Evolutionary conservation across 2,888 invertebrate genomes (phyloP).

Genomic region (Cantharis rustica): DNA sequence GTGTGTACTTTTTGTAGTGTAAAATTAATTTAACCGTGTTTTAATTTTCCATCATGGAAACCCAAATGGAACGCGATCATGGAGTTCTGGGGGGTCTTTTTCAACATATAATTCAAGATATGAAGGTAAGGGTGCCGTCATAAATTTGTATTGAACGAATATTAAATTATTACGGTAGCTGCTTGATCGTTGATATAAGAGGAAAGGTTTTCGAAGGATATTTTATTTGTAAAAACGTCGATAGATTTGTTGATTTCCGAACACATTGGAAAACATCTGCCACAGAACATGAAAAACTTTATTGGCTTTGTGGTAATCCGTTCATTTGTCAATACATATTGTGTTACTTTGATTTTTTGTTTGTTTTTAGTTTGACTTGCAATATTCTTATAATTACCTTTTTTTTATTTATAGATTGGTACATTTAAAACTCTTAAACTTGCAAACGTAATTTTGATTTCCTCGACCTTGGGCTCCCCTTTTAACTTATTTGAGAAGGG

Average conservation of each 20-base stretch:
- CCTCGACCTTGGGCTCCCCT: conserved; percentile 16
- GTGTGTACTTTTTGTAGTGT: background rate
- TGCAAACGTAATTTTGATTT: background rate
- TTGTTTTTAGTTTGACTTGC: background rate
- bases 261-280: background rate
- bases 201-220: background rate
- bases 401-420: background rate
- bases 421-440: background rate
- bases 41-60: conserved; percentile 14
- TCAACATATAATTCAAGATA: conserved; percentile 93
- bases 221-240: background rate
- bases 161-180: background rate
- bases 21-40: background rate
- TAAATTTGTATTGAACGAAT: background rate
- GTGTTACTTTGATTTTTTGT: background rate
- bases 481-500: conserved; percentile 14
- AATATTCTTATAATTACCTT: too few species aligned
- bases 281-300: background rate
- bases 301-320: background rate
- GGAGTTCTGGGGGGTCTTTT: conserved; percentile 92
- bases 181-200: background rate
- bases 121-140: conserved; percentile 78
- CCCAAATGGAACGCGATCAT: conserved; percentile 75
- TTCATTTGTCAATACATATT: background rate
- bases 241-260: background rate